Conservation (phyloP, 1,140 invertebrate genomes). For the Hylaeus anthracinus region DNA sequence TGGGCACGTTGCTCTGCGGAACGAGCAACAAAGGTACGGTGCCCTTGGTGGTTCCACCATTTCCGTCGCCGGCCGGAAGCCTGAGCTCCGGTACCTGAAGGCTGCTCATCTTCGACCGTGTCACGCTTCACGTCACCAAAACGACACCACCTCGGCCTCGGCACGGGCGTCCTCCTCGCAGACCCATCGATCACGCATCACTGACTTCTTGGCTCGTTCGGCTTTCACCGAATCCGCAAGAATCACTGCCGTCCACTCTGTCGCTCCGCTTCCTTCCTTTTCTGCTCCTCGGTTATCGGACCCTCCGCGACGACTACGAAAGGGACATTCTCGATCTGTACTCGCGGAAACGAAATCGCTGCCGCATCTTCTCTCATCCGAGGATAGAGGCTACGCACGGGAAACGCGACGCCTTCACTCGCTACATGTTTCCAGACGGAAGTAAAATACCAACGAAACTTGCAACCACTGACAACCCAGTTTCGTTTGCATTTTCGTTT, state of each 20-base stretch:
- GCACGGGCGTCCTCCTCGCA: slow-evolving; percentile 33
- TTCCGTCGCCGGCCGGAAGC: slow-evolving; percentile 73
- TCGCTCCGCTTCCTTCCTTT: too few relatives aligned
- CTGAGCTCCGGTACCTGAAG: slow-evolving; percentile 78
- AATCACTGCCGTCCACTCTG: neutral
- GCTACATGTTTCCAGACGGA: too few relatives aligned
- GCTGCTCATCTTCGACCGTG: slow-evolving; percentile 71
- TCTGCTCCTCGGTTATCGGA: neutral
- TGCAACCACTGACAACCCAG: too few relatives aligned
- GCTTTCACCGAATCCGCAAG: slow-evolving; percentile 49
- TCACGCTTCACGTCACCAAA: slow-evolving; percentile 60
- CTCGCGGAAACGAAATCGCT: neutral
- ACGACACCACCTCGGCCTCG: slow-evolving; percentile 39
- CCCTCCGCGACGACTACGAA: neutral
- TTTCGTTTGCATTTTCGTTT: too few relatives aligned
- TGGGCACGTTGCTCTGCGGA: slow-evolving; percentile 75
- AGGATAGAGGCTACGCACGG: neutral
- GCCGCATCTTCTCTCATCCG: slow-evolving; percentile 10
- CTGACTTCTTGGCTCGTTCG: slow-evolving; percentile 23
- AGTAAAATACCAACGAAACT: too few relatives aligned
- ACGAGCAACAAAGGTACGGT: slow-evolving; percentile 75
- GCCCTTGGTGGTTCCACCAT: slow-evolving; percentile 54
- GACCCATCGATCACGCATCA: slow-evolving; percentile 25
- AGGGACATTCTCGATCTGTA: slow-evolving; percentile 7
- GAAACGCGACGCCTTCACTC: neutral